phyloP scores from a whole-genome alignment of 2,797 vertebrate genomes.

The Gila robusta region DNA sequence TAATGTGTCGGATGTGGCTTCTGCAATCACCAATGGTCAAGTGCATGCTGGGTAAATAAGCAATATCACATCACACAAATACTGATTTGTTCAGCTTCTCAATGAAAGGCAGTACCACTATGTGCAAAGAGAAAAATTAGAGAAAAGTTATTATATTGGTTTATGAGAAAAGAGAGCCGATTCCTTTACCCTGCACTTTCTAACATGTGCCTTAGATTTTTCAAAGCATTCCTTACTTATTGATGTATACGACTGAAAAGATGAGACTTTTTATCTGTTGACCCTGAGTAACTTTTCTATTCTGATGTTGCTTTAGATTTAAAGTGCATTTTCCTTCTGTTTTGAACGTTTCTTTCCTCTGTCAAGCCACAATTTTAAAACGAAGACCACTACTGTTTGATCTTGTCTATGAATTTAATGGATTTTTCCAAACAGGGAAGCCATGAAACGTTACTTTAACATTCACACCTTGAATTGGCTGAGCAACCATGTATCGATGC shows the following conservation, averaged over 20 bases:
- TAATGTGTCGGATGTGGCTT: constrained; percentile 21
- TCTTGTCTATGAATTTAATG: not conserved
- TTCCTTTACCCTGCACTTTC: constrained; percentile 35
- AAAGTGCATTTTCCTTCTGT: constrained; percentile 22
- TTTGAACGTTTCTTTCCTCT: not conserved
- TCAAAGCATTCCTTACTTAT: not conserved
- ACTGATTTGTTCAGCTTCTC: constrained; percentile 12
- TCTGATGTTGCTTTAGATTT: constrained; percentile 12
- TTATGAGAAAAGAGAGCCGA: constrained; percentile 5
- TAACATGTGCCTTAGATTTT: constrained; percentile 21
- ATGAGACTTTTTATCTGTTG: not conserved
- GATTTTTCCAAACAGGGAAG: not conserved
- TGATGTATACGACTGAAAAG: not conserved
- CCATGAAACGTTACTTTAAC: not conserved
- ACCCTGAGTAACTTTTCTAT: not conserved
- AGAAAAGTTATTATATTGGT: not conserved
- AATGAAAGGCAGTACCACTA: constrained; percentile 1
- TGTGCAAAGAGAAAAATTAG: not conserved
- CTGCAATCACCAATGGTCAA: constrained; percentile 1
- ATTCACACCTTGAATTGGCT: not conserved
- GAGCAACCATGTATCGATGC: not conserved
- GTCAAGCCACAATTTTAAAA: not conserved
- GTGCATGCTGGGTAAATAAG: constrained; percentile 18
- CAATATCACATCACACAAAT: not conserved
- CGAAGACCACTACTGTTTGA: constrained; percentile 29